Conservation (phyloP, 2,113 vertebrate genomes). For the Melanerpes formicivorus region DNA sequence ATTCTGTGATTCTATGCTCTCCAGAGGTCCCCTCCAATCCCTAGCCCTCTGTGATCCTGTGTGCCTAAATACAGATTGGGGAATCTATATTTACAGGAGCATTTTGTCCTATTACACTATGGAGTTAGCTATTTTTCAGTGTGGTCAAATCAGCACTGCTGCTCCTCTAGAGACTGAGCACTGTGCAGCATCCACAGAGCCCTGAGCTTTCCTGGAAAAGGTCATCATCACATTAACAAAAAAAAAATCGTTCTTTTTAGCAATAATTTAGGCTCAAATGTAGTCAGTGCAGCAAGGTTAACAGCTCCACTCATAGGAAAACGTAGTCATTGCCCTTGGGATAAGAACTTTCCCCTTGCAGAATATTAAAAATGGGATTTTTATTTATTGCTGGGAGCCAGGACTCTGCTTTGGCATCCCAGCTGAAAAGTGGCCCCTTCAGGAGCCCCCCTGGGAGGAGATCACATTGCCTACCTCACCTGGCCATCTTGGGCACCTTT, state of each 20-base stretch:
- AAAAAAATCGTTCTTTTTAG: constrained; percentile 26
- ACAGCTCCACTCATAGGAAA: constrained; percentile 5
- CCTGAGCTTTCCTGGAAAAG: constrained; percentile 23
- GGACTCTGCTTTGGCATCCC: constrained; percentile 24
- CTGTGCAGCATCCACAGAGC: background rate
- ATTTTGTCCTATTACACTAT: background rate
- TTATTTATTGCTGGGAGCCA: constrained; percentile 43
- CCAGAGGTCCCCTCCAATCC: too few relatives aligned
- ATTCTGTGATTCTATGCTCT: too few relatives aligned
- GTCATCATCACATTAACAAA: background rate
- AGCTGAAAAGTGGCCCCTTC: constrained; percentile 28
- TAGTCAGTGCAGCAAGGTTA: constrained; percentile 29
- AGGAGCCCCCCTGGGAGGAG: background rate
- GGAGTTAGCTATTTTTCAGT: constrained; percentile 1
- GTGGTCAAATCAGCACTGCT: background rate
- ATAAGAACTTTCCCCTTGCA: constrained; percentile 17
- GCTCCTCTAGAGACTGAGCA: background rate
- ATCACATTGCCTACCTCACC: background rate
- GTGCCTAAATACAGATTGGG: background rate
- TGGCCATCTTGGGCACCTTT: background rate
- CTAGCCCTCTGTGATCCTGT: too few relatives aligned
- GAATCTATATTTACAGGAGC: background rate
- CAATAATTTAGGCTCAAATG: constrained; percentile 46
- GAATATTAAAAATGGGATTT: constrained; percentile 25
- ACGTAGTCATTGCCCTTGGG: constrained; percentile 48